Conservation (phyloP, 1,140 invertebrate genomes). For the Habropoda laboriosa region DNA sequence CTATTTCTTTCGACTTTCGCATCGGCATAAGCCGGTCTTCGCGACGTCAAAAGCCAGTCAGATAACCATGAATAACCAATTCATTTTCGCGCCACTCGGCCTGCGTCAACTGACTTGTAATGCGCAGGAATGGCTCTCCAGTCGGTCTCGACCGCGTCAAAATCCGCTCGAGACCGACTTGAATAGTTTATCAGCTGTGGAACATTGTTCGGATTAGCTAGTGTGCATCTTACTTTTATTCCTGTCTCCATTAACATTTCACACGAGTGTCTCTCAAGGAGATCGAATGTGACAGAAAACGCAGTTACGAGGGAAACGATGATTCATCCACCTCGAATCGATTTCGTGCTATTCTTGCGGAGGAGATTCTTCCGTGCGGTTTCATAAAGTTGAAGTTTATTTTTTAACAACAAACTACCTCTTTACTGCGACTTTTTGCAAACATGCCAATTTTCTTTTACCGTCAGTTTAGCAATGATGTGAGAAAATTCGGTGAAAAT, state of each 20-base stretch:
- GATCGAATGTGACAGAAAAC: not conserved
- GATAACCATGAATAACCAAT: constrained; percentile 45
- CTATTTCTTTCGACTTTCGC: not conserved
- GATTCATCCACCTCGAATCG: not conserved
- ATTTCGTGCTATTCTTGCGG: not conserved
- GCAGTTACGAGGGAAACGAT: not conserved
- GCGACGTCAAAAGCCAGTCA: constrained; percentile 1
- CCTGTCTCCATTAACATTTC: not conserved
- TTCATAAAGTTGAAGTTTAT: too few species aligned
- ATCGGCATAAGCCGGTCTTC: constrained; percentile 8
- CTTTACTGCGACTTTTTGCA: too few species aligned
- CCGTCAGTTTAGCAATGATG: too few species aligned
- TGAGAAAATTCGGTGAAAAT: too few species aligned
- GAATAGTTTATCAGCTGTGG: constrained; percentile 13
- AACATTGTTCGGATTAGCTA: constrained; percentile 14
- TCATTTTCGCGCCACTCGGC: constrained; percentile 7
- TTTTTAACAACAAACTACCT: too few species aligned
- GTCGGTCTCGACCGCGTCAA: not conserved
- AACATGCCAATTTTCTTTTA: too few species aligned
- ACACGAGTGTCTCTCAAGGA: not conserved
- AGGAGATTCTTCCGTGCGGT: not conserved
- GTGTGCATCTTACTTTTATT: not conserved
- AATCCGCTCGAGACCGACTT: not conserved
- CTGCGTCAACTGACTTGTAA: not conserved
- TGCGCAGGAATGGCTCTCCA: not conserved